These are phyloP conservation scores for Heterohyrax brucei DNA, from an alignment of 2,797 vertebrate genomes.

Conservation along the genomic window DNA sequence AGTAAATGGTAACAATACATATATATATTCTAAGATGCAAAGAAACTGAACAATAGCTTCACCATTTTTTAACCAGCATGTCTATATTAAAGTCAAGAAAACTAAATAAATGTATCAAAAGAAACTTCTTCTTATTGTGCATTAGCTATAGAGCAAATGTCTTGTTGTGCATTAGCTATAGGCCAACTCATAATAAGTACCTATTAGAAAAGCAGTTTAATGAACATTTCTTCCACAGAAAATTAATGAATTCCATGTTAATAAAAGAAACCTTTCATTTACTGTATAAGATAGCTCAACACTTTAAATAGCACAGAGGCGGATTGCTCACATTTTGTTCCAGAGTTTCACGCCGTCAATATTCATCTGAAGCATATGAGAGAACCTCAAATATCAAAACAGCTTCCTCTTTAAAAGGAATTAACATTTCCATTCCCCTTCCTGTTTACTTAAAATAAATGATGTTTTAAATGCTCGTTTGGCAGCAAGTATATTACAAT, in stretches of 20 bases:
- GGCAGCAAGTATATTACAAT: too few relatives aligned
- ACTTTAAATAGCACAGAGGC: not conserved
- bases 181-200: not conserved
- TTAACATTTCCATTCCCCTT: not conserved
- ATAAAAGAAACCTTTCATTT: constrained; percentile 36
- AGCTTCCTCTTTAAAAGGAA: constrained; percentile 45
- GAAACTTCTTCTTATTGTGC: not conserved
- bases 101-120: constrained; percentile 22
- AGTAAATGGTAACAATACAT: not conserved
- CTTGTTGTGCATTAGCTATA: not conserved
- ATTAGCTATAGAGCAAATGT: not conserved
- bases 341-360: not conserved
- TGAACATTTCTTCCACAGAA: not conserved
- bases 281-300: not conserved
- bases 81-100: not conserved
- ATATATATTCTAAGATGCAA: not conserved
- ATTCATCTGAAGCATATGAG: not conserved
- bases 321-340: not conserved
- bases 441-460: not conserved
- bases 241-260: constrained; percentile 1
- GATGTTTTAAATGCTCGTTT: too few relatives aligned
- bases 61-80: not conserved
- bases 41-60: constrained; percentile 49
- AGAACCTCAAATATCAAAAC: constrained; percentile 39
- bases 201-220: constrained; percentile 28